phyloP scores from a whole-genome alignment of 2,113 vertebrate genomes.

The Petrocephalus microphthalmus region DNA sequence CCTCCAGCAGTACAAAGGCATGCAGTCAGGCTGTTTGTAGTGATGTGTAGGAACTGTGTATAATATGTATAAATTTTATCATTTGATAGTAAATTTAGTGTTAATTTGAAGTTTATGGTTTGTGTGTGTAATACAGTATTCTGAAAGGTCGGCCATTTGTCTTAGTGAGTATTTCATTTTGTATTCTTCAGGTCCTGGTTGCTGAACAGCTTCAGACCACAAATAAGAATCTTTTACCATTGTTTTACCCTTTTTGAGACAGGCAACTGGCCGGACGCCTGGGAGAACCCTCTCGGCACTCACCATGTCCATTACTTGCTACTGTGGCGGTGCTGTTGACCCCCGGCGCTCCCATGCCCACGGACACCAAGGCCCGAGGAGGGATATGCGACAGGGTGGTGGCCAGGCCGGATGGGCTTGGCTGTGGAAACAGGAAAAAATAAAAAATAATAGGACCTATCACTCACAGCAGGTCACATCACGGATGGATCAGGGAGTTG shows the following conservation, averaged over 20 bases:
- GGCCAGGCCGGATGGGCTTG: conserved; percentile 85
- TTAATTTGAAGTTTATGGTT: neutral
- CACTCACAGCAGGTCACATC: neutral
- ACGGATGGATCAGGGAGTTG: no score
- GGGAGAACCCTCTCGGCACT: neutral
- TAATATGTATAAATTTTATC: neutral
- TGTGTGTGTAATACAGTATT: neutral
- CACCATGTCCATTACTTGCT: conserved; percentile 19
- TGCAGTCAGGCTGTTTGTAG: neutral
- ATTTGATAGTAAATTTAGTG: neutral
- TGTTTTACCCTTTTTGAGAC: neutral
- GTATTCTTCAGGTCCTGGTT: neutral
- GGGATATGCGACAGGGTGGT: conserved; percentile 78
- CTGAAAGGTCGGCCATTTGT: neutral
- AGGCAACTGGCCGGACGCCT: neutral
- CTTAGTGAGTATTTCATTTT: neutral
- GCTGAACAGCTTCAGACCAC: neutral
- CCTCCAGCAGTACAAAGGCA: neutral
- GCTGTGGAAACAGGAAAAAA: conserved; percentile 60
- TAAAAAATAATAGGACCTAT: neutral
- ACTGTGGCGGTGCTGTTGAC: conserved; percentile 42
- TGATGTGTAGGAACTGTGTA: neutral
- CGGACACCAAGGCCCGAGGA: conserved; percentile 67
- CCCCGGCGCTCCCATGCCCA: conserved; percentile 59
- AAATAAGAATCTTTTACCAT: neutral